Evolutionary conservation across 2,797 vertebrate genomes (phyloP).

Genomic region (Eurystomus glaucurus): DNA sequence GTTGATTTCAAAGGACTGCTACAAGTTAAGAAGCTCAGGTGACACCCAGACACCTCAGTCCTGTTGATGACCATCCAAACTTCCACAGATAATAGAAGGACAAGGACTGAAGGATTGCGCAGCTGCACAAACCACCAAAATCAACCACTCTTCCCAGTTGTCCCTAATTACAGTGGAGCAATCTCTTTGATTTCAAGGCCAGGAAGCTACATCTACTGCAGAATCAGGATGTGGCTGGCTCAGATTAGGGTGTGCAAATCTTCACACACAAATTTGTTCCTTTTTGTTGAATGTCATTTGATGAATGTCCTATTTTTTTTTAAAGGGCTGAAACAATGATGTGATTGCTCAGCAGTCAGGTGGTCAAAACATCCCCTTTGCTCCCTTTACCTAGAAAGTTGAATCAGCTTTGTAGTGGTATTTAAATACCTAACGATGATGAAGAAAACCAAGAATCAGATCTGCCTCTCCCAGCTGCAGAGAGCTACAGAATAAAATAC

Average conservation of each 20-base stretch:
- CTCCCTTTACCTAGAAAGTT: not conserved
- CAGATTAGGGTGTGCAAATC: not conserved
- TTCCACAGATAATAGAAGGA: not conserved
- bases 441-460: not conserved
- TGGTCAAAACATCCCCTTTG: not conserved
- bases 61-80: not conserved
- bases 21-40: not conserved
- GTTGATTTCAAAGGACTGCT: not conserved
- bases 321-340: not conserved
- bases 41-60: not conserved
- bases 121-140: not conserved
- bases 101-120: not conserved
- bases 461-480: not conserved
- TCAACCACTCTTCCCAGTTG: not conserved
- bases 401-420: not conserved
- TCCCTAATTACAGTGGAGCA: not conserved
- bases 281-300: not conserved
- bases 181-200: not conserved
- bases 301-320: not conserved
- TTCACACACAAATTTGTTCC: not conserved
- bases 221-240: not conserved
- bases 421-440: not conserved
- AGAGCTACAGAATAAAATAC: not conserved
- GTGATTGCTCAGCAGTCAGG: not conserved
- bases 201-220: not conserved